A percentile compares a stretch with the other conserved stretches of the same genome.
Evolutionary conservation across 2,888 invertebrate species (phyloP).

Genomic region (Achlya flavicornis): DNA sequence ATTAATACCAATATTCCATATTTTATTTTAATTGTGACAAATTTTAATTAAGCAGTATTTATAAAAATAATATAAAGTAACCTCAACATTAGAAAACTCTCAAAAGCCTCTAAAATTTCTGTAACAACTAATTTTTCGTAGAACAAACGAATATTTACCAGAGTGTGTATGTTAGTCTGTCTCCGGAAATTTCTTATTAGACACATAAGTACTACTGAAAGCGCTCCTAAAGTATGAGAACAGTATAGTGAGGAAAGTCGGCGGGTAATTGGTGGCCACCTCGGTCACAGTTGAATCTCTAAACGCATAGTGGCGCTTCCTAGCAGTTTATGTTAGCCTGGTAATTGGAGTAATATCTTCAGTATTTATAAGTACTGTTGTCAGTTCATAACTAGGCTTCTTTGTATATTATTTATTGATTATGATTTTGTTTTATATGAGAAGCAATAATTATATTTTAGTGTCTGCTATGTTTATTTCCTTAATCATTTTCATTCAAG

Average conservation of each 20-base stretch:
- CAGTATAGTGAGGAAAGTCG: neutral
- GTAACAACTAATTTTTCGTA: neutral
- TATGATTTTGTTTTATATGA: too few species aligned
- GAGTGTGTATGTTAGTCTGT: neutral
- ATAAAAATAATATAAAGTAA: too few species aligned
- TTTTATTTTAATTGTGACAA: too few species aligned
- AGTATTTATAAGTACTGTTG: neutral
- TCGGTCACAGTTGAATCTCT: conserved; percentile 48
- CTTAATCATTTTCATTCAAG: too few species aligned
- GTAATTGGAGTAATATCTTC: conserved; percentile 25
- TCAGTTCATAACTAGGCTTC: neutral
- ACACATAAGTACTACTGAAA: neutral
- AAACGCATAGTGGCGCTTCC: conserved; percentile 41
- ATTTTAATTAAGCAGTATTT: too few species aligned
- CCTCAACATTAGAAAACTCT: too few species aligned
- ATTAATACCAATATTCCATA: too few species aligned
- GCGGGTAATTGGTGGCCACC: conserved; percentile 17
- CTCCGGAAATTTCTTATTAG: conserved; percentile 1
- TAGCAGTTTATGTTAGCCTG: conserved; percentile 36
- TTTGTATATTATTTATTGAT: neutral
- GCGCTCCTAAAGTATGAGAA: conserved; percentile 2
- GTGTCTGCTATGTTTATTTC: too few species aligned
- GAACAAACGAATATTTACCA: neutral
- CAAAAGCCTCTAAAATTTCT: too few species aligned
- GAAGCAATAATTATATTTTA: too few species aligned